Base-by-base conservation (phyloP, 2,888 invertebrate species). In the Sinelater perroti region DNA sequence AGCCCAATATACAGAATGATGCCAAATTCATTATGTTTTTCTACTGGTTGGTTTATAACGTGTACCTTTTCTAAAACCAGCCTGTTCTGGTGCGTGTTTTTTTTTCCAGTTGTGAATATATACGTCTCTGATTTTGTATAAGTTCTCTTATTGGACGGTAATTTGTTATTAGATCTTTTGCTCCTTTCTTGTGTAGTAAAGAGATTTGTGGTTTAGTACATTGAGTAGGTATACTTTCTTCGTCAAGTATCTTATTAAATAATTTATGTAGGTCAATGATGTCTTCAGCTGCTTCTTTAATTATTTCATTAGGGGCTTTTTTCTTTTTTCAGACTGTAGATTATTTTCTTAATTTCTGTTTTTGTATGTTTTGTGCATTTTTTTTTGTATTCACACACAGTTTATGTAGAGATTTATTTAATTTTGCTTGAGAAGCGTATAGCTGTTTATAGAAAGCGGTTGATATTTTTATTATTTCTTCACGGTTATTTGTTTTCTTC, bases 101-200 rank as follows among this genome's bases (percentile, higher is more conserved):
- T 7, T 24, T 24, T 24, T 24, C 24, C 24, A 24, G 24, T 24
- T 24, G 24, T 24, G 24, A 5, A 24, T 24, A 24, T 24, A 24
- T 24, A 24, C 24, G 24, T 24, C 24, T 24, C 24, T 24, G 24
- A 33, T 33, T 33, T 33, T 33, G 6, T n/a, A n/a, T 10, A 33
- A 5, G 33, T 33, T 33, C 13, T 7, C 10, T 10, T 10, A 33
- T 33, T 10, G 33, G 33, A 10, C 33, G 6, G 33, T 33, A 33
- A 11, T 33, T 33, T 33, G 33, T 33, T 33, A 11, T 11, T 33
- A 10, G n/a, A 33, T n/a, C 33, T n/a, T 33, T 33, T 33, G n/a
- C 33, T 33, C 3, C 33, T 33, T 3, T 6, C 13, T 33, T 33
- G 7, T 24, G 24, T 7, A 24, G 5, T 7, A 24, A 8, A 24